Conservation (phyloP, 2,888 invertebrate genomes). For the Nomada ruficornis region DNA sequence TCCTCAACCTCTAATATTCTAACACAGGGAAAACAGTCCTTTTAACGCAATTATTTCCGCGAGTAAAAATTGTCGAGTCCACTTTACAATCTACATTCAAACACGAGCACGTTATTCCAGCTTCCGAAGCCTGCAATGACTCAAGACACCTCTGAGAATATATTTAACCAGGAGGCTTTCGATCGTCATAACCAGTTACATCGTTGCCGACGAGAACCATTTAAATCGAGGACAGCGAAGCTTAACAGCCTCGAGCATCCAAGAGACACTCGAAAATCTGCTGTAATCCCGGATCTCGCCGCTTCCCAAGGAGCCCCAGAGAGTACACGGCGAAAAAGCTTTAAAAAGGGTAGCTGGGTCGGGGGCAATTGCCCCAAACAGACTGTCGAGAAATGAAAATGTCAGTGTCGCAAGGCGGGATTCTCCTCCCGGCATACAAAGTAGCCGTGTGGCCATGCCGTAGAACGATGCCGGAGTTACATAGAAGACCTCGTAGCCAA, state of each 20-base stretch:
- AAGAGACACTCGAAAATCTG: neutral
- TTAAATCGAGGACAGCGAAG: no score
- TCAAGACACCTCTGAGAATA: no score
- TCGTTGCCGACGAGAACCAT: no score
- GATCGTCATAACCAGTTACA: no score
- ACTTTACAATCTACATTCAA: no score
- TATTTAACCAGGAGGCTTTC: no score
- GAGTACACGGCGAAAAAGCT: constrained; percentile 2
- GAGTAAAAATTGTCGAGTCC: no score
- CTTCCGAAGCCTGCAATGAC: no score
- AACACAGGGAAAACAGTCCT: no score
- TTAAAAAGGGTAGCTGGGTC: constrained; percentile 20
- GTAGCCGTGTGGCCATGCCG: constrained; percentile 61
- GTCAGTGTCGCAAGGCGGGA: constrained; percentile 68
- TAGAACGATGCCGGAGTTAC: constrained; percentile 50
- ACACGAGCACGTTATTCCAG: no score
- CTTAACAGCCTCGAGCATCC: neutral
- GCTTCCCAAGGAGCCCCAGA: neutral
- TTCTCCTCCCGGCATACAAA: constrained; percentile 70
- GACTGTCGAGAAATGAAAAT: constrained; percentile 72
- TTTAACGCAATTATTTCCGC: no score
- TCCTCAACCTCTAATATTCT: no score
- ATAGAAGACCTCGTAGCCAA: constrained; percentile 57
- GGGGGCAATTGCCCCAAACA: constrained; percentile 59
- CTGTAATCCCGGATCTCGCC: constrained; percentile 1